Percentiles rank a stretch among this genome's conserved stretches.
phyloP scores from a whole-genome alignment of 2,797 vertebrate genomes.

The Anguilla obscura region DNA sequence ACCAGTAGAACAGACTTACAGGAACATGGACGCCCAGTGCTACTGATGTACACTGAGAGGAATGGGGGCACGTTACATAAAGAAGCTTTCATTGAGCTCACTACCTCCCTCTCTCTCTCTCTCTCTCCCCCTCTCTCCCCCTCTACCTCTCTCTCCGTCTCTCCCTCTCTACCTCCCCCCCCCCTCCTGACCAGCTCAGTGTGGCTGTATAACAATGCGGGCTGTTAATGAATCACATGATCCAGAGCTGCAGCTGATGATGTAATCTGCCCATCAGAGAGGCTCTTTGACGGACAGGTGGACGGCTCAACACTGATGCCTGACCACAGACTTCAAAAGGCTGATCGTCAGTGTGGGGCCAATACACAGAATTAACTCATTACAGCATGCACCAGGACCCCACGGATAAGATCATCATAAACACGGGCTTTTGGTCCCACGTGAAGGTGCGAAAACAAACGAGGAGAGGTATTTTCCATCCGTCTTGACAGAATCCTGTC shows the following conservation, averaged over 20 bases:
- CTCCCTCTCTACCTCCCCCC: too few species aligned
- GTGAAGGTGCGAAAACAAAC: background rate
- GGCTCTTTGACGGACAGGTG: background rate
- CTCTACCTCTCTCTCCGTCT: too few species aligned
- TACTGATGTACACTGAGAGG: background rate
- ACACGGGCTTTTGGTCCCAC: too few species aligned
- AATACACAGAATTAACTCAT: background rate
- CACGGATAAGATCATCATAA: background rate
- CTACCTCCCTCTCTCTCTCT: background rate
- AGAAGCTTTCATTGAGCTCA: background rate
- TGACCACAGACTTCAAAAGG: background rate
- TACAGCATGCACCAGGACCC: background rate
- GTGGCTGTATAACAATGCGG: background rate
- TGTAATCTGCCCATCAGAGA: background rate
- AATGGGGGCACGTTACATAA: background rate
- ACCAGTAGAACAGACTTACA: background rate
- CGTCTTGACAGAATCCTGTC: background rate
- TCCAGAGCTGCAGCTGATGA: background rate
- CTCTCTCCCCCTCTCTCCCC: too few species aligned
- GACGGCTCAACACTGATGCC: background rate
- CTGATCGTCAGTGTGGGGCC: background rate
- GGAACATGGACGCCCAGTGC: background rate
- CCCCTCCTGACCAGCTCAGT: background rate
- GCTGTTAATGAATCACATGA: background rate
- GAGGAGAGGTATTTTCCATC: background rate